Base-by-base conservation (phyloP, 2,113 vertebrate genomes). In the Atherinomorus stipes region DNA sequence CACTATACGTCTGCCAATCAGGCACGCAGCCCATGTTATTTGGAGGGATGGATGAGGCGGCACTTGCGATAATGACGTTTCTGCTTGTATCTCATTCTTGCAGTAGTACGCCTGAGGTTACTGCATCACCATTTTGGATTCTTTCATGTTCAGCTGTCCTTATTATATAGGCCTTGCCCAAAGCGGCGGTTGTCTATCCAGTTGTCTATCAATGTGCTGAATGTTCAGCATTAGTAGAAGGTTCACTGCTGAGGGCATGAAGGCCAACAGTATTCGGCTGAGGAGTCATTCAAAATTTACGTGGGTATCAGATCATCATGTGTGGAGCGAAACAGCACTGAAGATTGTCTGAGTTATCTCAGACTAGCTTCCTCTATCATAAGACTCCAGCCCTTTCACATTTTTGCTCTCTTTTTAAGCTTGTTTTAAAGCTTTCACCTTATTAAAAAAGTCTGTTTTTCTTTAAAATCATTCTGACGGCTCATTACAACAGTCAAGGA, bases 401-500 rank as follows among this genome's bases (percentile, higher is more conserved):
- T 74, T 68, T 80, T 71, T 47, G 60, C 70, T 81, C 45, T 84
- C 51, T 50, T 71, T 81, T 34, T 45, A 15, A 69, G 15, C 66
- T 81, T 28, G 84, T 84, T 34, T 76, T 71, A 7, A 67, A 80
- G 88, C 77, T 79, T 66, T 82, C 64, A 63, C 83, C 89, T 82
- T 84, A 90, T 92, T 93, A 92, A 90, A 47, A 85, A 69, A 67
- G 74, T 76, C 15, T 80, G 31, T 83, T 84, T 78, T 85, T 86
- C 76, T 86, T 85, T 84, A 91, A 85, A 93, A 93, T 93, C 93
- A 94, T 85, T 49, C 83, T 81, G 81, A 80, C 78, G 70, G 85
- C 88, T 92, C 85, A 90, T 93, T 93, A 92, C 84, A 77, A 84
- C 63, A 80, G 76, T 42, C 59, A 28, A 65, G 80, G 31, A 87